Evolutionary conservation across 2,888 invertebrate genomes (phyloP).

Genomic region (Xestoiulus laeticollis): DNA sequence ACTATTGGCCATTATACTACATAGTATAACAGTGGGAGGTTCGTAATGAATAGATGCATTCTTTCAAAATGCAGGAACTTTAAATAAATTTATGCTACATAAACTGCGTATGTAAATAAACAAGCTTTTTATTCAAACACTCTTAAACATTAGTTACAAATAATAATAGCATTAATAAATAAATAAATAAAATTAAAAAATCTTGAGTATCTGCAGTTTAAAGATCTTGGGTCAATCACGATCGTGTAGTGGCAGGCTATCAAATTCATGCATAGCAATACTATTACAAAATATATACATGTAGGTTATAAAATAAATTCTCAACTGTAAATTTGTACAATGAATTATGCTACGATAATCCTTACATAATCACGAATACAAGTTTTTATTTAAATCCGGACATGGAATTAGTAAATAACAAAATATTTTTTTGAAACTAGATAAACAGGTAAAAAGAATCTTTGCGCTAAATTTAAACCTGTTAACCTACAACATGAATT

Average conservation of each 20-base stretch:
- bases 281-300: too few relatives aligned
- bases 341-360: not conserved
- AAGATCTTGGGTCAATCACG: not conserved
- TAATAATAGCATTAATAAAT: not conserved
- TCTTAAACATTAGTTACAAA: not conserved
- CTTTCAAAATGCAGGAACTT: not conserved
- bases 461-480: not conserved
- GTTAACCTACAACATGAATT: not conserved
- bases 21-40: slow-evolving; percentile 4
- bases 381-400: not conserved
- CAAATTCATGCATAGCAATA: too few relatives aligned
- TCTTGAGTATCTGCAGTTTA: not conserved
- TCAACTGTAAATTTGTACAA: not conserved
- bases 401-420: not conserved
- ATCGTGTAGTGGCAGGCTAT: not conserved
- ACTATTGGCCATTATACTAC: not conserved
- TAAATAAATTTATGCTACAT: not conserved
- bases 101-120: not conserved
- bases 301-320: not conserved
- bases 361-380: not conserved
- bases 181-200: not conserved
- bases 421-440: not conserved
- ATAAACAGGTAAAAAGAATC: not conserved
- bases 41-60: not conserved
- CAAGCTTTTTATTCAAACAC: not conserved